These are phyloP conservation scores for Amphipyra tragopoginis DNA, from an alignment of 2,888 invertebrate species.

Conservation along the genomic window DNA sequence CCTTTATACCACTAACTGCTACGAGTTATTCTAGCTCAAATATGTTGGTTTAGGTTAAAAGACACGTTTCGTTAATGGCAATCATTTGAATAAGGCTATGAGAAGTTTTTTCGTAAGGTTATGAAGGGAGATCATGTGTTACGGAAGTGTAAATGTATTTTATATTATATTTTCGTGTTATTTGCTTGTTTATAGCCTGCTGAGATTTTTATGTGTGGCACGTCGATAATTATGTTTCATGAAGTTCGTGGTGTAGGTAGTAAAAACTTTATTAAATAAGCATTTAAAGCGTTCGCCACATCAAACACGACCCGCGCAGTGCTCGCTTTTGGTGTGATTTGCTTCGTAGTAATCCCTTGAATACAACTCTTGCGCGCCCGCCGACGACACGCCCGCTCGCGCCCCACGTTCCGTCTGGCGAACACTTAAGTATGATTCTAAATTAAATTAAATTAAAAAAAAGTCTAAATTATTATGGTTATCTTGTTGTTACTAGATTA, in stretches of 20 bases:
- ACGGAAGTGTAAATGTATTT: background rate
- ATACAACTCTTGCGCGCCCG: too few species aligned
- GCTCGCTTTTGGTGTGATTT: too few species aligned
- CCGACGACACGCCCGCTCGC: too few species aligned
- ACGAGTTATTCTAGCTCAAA: conserved; percentile 2
- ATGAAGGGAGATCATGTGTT: background rate
- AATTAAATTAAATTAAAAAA: too few species aligned
- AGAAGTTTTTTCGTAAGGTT: background rate
- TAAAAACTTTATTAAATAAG: background rate
- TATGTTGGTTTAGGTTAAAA: conserved; percentile 6
- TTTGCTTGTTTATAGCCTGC: background rate
- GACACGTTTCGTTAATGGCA: conserved; percentile 5
- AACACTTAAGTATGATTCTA: too few species aligned
- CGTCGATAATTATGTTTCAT: background rate
- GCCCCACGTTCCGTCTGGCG: too few species aligned
- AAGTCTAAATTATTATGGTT: too few species aligned
- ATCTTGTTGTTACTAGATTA: too few species aligned
- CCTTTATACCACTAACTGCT: conserved; percentile 10
- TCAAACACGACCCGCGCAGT: too few species aligned
- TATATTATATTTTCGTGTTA: background rate
- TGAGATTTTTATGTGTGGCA: background rate
- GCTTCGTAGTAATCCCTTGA: too few species aligned
- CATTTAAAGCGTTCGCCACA: too few species aligned
- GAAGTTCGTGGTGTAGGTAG: background rate
- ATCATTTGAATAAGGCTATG: conserved; percentile 1